Conservation (phyloP, 2,797 vertebrate genomes). For the Sebastes flavidus region DNA sequence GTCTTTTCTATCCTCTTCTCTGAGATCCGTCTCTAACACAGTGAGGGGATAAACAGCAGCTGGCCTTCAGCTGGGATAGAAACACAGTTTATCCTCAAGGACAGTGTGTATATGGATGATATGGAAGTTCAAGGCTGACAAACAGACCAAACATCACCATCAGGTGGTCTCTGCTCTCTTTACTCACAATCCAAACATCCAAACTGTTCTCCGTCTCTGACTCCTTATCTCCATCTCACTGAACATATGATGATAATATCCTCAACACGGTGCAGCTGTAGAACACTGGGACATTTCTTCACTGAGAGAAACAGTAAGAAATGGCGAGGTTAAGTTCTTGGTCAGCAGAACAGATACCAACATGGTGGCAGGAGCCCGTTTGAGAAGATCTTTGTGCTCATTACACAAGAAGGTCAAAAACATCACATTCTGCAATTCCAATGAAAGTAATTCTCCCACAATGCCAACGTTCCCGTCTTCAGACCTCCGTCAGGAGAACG, state of each 20-base stretch:
- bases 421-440: not conserved
- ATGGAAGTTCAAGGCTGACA: not conserved
- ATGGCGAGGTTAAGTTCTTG: not conserved
- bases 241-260: not conserved
- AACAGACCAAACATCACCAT: slow-evolving; percentile 17
- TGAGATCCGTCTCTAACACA: not conserved
- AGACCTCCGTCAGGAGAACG: not conserved
- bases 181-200: not conserved
- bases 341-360: not conserved
- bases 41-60: not conserved
- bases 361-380: not conserved
- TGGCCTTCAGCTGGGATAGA: not conserved
- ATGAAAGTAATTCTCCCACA: not conserved
- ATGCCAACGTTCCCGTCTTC: not conserved
- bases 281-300: not conserved
- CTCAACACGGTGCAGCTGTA: too few species aligned
- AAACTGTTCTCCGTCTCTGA: too few species aligned
- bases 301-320: not conserved
- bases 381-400: not conserved
- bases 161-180: not conserved
- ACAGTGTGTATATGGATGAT: not conserved
- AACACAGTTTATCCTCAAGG: not conserved
- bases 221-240: not conserved
- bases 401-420: not conserved
- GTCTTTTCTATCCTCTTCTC: not conserved